Conservation (phyloP, 2,888 invertebrate species). For the Nomada flava region DNA sequence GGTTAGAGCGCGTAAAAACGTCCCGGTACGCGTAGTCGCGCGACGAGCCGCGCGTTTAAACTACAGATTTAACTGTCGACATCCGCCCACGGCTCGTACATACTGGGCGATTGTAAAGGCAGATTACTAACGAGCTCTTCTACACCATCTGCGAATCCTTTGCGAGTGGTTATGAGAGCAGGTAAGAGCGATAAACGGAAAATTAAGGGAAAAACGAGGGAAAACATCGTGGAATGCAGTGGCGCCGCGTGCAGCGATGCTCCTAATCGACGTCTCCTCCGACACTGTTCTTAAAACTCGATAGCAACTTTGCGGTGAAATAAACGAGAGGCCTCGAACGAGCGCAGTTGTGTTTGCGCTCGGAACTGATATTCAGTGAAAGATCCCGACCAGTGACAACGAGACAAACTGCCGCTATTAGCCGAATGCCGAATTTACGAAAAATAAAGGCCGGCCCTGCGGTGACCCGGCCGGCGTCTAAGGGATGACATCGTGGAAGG, state of each 20-base stretch:
- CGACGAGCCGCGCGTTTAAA: constrained; percentile 59
- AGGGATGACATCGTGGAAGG: constrained; percentile 12
- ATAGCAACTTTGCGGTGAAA: no score
- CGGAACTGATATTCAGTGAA: constrained; percentile 36
- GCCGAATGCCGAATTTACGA: constrained; percentile 76
- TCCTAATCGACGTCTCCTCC: neutral
- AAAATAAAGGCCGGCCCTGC: constrained; percentile 66
- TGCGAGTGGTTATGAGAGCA: constrained; percentile 50
- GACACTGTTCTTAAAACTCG: no score
- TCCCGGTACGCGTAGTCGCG: constrained; percentile 39
- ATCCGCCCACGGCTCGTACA: constrained; percentile 66
- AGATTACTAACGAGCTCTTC: constrained; percentile 71
- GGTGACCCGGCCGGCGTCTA: constrained; percentile 20
- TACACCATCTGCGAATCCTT: constrained; percentile 55
- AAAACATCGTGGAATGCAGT: neutral
- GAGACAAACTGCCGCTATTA: constrained; percentile 77
- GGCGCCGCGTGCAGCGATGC: constrained; percentile 21
- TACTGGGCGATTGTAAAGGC: constrained; percentile 61
- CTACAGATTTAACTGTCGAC: constrained; percentile 69
- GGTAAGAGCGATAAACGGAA: constrained; percentile 33
- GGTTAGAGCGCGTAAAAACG: constrained; percentile 55
- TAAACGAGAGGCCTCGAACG: no score
- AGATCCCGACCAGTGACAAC: constrained; percentile 73
- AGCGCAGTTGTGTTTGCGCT: neutral
- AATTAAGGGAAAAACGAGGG: constrained; percentile 20